Evolutionary conservation across 2,888 invertebrate genomes (phyloP).

Genomic region (Sinodicranocentrus sp.): DNA sequence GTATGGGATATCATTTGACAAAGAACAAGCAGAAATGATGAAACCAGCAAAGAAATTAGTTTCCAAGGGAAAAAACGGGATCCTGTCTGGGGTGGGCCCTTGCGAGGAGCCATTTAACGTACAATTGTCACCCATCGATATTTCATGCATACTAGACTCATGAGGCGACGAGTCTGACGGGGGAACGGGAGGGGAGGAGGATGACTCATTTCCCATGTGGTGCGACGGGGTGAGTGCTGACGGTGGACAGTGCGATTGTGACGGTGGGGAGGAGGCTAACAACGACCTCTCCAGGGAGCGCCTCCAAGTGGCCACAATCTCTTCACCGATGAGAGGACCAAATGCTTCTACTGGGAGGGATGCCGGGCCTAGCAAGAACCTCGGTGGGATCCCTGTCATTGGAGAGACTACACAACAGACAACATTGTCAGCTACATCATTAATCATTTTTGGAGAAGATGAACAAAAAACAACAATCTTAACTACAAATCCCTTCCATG

Average conservation of each 20-base stretch:
- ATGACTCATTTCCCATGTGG: constrained; percentile 77
- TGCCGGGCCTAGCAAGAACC: constrained; percentile 74
- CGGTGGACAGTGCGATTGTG: constrained; percentile 74
- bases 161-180: constrained; percentile 74
- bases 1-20: no score
- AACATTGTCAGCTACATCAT: constrained; percentile 55
- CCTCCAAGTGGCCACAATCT: constrained; percentile 89
- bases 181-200: constrained; percentile 73
- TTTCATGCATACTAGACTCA: constrained; percentile 67
- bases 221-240: constrained; percentile 73
- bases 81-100: constrained; percentile 79
- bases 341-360: constrained; percentile 77
- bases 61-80: constrained; percentile 86
- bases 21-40: constrained; percentile 94
- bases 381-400: constrained; percentile 74
- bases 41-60: constrained; percentile 99
- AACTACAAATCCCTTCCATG: constrained; percentile 57
- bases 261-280: constrained; percentile 76
- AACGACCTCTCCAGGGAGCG: constrained; percentile 83
- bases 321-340: constrained; percentile 84
- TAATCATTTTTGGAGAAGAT: constrained; percentile 74
- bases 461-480: constrained; percentile 45
- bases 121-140: constrained; percentile 63
- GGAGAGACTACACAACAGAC: constrained; percentile 73
- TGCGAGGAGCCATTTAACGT: constrained; percentile 73